Evolutionary conservation across 2,113 vertebrate species (phyloP).

Genomic region (Aegotheles bennettii): DNA sequence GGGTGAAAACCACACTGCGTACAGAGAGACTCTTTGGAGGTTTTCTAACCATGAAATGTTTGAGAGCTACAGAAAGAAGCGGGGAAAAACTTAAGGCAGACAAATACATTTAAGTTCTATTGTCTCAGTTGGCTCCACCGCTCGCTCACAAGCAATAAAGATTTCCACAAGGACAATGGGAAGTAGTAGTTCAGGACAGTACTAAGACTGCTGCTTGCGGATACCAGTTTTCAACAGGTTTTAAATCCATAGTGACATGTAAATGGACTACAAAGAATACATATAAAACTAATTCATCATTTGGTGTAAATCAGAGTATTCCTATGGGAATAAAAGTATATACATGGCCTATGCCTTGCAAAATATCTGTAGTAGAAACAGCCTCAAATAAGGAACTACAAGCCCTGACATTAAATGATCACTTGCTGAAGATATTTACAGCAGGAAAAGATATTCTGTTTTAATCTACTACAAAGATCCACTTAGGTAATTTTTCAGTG

Average conservation of each 20-base stretch:
- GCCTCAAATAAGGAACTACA: neutral
- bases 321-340: neutral
- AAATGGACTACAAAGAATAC: neutral
- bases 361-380: neutral
- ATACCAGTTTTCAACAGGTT: neutral
- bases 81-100: neutral
- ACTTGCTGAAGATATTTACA: neutral
- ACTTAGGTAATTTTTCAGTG: conserved; percentile 6
- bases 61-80: neutral
- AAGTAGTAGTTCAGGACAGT: neutral
- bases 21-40: neutral
- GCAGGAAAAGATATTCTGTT: neutral
- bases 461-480: neutral
- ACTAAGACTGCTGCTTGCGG: neutral
- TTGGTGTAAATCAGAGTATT: neutral
- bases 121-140: neutral
- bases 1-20: neutral
- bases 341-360: neutral
- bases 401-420: neutral
- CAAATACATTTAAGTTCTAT: neutral
- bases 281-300: neutral
- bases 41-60: neutral
- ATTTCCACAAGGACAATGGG: neutral
- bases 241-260: neutral
- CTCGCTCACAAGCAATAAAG: neutral